Conservation (phyloP, 1,140 invertebrate species). For the Drosophila sulfurigaster region DNA sequence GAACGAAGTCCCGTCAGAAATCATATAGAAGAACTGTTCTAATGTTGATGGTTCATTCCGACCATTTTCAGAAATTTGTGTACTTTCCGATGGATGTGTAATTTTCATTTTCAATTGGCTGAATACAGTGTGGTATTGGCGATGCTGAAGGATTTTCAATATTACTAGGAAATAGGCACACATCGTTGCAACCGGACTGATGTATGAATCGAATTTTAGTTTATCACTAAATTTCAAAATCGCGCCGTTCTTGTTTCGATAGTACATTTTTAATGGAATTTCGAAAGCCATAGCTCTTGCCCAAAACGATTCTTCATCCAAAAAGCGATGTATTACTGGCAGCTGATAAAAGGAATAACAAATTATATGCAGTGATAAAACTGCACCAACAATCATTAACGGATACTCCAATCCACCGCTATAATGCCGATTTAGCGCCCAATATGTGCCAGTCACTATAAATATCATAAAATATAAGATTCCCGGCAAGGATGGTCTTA, state of each 20-base stretch:
- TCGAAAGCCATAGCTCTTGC: conserved; percentile 85
- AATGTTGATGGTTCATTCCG: conserved; percentile 84
- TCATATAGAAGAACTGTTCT: conserved; percentile 88
- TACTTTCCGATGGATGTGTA: background rate
- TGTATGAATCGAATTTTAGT: conserved; percentile 89
- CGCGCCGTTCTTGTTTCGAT: conserved; percentile 87
- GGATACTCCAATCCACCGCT: conserved; percentile 64
- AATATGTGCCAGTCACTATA: conserved; percentile 93
- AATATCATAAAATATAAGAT: conserved; percentile 95
- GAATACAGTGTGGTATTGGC: conserved; percentile 67
- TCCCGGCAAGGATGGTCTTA: conserved; percentile 92
- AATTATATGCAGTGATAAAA: conserved; percentile 45
- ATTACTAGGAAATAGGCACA: conserved; percentile 90
- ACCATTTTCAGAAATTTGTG: background rate
- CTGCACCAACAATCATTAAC: conserved; percentile 39
- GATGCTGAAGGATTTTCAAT: conserved; percentile 88
- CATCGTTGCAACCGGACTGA: conserved; percentile 90
- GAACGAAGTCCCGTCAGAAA: conserved; percentile 88
- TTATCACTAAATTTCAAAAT: conserved; percentile 70
- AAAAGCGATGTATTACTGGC: conserved; percentile 87
- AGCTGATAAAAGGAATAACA: conserved; percentile 51
- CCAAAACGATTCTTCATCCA: conserved; percentile 88
- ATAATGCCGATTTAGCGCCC: conserved; percentile 92
- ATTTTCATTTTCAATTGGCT: background rate
- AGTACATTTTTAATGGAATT: conserved; percentile 85